Conservation (phyloP, 2,888 invertebrate genomes). For the Idaea aversata region DNA sequence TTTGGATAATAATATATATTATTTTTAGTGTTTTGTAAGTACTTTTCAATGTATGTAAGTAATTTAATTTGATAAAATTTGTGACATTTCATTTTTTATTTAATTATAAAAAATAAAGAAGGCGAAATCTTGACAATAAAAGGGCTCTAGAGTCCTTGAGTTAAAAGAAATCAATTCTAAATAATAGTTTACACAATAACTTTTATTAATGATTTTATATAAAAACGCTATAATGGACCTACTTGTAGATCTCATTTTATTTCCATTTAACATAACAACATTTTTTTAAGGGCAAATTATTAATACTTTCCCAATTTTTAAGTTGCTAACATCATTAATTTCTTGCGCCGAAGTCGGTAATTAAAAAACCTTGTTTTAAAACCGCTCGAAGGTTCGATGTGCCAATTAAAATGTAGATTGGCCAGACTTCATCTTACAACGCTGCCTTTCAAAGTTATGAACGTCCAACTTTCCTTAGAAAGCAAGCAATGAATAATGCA, state of each 20-base stretch:
- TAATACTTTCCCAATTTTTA: not conserved
- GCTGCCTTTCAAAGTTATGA: conserved; percentile 53
- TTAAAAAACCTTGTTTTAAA: conserved; percentile 40
- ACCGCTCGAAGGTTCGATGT: conserved; percentile 37
- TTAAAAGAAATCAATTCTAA: too few relatives aligned
- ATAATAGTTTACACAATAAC: too few relatives aligned
- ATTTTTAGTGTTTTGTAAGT: too few relatives aligned
- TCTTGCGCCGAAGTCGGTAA: conserved; percentile 25
- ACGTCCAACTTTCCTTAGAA: conserved; percentile 51
- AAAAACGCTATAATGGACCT: too few relatives aligned
- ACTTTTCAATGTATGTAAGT: too few relatives aligned
- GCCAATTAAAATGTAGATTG: conserved; percentile 68
- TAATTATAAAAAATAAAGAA: too few relatives aligned
- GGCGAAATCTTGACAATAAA: too few relatives aligned
- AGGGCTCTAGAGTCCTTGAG: too few relatives aligned
- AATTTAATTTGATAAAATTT: too few relatives aligned
- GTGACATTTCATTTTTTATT: too few relatives aligned
- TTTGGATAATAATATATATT: too few relatives aligned
- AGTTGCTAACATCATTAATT: not conserved
- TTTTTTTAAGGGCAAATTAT: not conserved
- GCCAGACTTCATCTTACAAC: conserved; percentile 43
- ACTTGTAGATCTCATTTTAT: not conserved
- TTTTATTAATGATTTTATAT: too few relatives aligned
- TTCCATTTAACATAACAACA: not conserved
- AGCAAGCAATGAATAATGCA: conserved; percentile 65